Evolutionary conservation across 2,797 vertebrate genomes (phyloP).

Genomic region (Sebastes vulpes): DNA sequence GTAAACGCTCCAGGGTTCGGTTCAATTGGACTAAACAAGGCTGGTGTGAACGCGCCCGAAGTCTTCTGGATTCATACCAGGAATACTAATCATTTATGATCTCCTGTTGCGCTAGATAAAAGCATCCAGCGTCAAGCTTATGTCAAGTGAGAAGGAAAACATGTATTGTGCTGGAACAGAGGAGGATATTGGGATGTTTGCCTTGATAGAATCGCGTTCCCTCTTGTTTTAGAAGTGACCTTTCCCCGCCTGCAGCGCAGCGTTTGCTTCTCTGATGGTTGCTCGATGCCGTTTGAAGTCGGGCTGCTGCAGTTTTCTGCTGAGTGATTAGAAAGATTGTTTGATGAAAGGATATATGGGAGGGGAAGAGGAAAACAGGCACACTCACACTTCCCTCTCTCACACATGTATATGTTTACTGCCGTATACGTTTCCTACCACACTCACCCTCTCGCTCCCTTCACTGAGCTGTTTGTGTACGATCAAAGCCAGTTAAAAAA

Average conservation of each 20-base stretch:
- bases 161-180: neutral
- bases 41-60: neutral
- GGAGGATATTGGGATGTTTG: neutral
- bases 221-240: constrained; percentile 61
- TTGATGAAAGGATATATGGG: constrained; percentile 43
- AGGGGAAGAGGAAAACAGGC: neutral
- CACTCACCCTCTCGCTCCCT: neutral
- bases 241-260: constrained; percentile 14
- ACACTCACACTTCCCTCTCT: neutral
- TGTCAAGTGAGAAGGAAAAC: neutral
- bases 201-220: neutral
- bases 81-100: neutral
- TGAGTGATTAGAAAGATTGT: constrained; percentile 60
- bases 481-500: constrained; percentile 57
- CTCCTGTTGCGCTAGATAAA: neutral
- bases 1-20: neutral
- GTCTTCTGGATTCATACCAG: neutral
- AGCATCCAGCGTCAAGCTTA: neutral
- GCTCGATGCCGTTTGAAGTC: constrained; percentile 63
- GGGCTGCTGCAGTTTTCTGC: constrained; percentile 35
- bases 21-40: too few species aligned
- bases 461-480: constrained; percentile 19
- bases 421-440: neutral
- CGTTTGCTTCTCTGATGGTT: constrained; percentile 7
- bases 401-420: neutral